These are phyloP conservation scores for Glareola pratincola DNA, from an alignment of 2,113 vertebrate species.

Conservation along the genomic window DNA sequence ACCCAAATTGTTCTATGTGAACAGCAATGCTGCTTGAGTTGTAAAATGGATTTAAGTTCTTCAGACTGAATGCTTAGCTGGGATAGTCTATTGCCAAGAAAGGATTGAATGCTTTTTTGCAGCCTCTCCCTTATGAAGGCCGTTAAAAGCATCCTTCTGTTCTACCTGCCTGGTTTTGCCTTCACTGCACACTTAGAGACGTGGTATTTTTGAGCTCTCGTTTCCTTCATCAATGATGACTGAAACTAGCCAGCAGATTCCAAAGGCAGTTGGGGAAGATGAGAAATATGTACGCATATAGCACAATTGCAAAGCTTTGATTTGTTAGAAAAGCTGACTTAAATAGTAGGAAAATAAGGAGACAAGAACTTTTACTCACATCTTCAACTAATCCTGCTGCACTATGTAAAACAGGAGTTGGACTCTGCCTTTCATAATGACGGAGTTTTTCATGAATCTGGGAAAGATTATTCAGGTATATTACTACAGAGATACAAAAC, in stretches of 20 bases:
- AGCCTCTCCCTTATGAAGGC: neutral
- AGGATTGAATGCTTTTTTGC: neutral
- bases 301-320: neutral
- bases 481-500: neutral
- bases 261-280: neutral
- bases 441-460: slow-evolving; percentile 94
- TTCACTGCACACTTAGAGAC: neutral
- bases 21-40: neutral
- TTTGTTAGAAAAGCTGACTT: neutral
- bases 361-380: slow-evolving; percentile 74
- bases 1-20: neutral
- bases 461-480: slow-evolving; percentile 23
- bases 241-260: neutral
- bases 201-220: neutral
- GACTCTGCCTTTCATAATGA: slow-evolving; percentile 87
- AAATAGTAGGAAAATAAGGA: neutral
- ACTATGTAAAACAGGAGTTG: slow-evolving; percentile 87
- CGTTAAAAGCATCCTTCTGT: neutral
- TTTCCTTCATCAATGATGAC: neutral
- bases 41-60: neutral
- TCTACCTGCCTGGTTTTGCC: neutral
- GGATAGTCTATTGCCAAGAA: neutral
- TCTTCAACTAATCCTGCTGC: slow-evolving; percentile 89
- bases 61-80: neutral
- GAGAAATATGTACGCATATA: neutral